These are phyloP conservation scores for Siderastrea siderea DNA, from an alignment of 92 coral and sea anemone genomes.

Conservation along the genomic window DNA sequence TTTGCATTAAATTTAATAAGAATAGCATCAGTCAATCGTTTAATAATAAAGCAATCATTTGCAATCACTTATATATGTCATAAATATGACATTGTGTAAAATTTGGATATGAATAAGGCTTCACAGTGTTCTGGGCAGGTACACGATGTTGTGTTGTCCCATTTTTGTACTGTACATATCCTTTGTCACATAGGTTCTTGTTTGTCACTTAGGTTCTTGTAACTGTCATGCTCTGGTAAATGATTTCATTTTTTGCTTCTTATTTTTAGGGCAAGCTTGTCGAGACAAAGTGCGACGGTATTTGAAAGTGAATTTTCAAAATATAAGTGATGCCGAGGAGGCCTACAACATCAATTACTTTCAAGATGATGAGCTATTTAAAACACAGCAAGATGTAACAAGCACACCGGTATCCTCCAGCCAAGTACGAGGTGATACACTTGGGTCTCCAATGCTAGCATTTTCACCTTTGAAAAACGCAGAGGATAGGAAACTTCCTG, in stretches of 20 bases:
- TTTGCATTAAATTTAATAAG: no score
- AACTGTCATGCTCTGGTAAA: background rate
- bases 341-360: conserved; percentile 37
- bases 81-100: no score
- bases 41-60: no score
- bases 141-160: no score
- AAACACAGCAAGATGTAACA: background rate
- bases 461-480: conserved; percentile 17
- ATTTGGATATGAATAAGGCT: no score
- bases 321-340: conserved; percentile 30
- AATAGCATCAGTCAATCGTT: no score
- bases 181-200: no score
- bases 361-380: conserved; percentile 4
- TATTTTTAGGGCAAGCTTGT: conserved; percentile 35
- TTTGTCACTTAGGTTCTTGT: no score
- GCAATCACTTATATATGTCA: no score
- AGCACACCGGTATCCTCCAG: conserved; percentile 4
- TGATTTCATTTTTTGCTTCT: background rate
- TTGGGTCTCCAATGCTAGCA: conserved; percentile 30
- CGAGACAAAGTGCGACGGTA: conserved; percentile 33
- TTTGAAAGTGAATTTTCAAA: conserved; percentile 21
- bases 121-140: no score
- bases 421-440: background rate
- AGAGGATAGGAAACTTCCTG: conserved; percentile 28
- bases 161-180: no score